Evolutionary conservation across 1,140 invertebrate genomes (phyloP), one percentile per base, ranked within the genome.

Genomic region (Nasonia giraulti): DNA sequence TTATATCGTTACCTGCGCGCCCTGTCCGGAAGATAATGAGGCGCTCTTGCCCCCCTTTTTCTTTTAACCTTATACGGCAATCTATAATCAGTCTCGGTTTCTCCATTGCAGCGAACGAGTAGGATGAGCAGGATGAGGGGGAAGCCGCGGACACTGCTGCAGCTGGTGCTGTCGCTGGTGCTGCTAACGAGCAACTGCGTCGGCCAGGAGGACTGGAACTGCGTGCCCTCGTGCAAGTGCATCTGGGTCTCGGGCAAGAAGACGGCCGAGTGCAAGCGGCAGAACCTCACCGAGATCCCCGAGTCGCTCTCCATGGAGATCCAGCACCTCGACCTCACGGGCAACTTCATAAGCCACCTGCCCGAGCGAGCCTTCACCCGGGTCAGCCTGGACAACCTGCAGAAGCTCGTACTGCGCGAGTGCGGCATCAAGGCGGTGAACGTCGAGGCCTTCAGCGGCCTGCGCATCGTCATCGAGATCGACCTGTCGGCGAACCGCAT

Each of bases 401-500:
- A 98, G 88, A 97, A 97, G 89, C 91, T 98, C 5, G 94, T 95
- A 82, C 88, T 98, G 71, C 94, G 93, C 85, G 95, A 96, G 87
- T 97, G 96, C 89, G 94, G 95, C 80, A 94, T 98, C 10, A 93
- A 95, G 84, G 93, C 93, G 7, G 93, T 98, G 10, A 93, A 97
- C 86, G 94, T 94, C 37, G 94, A 95, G 82, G 96, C 97, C 0
- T 96, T 98, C 87, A 95, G 94, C 81, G 95, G 95, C 1, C 93
- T 98, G 23, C 94, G 94, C 73, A 96, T 97, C 83, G 93, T 98
- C 69, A 97, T 98, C 50, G 97, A 98, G 91, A 92, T 98, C 50
- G 97, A 98, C 90, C 91, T 98, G 73, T 97, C 97, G 1, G 94
- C 94, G 83, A 98, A 98, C 89, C 93, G 94, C 2, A 95, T 98